Evolutionary conservation across 2,888 invertebrate species (phyloP).

Genomic region (Hirtodrosophila confusa): DNA sequence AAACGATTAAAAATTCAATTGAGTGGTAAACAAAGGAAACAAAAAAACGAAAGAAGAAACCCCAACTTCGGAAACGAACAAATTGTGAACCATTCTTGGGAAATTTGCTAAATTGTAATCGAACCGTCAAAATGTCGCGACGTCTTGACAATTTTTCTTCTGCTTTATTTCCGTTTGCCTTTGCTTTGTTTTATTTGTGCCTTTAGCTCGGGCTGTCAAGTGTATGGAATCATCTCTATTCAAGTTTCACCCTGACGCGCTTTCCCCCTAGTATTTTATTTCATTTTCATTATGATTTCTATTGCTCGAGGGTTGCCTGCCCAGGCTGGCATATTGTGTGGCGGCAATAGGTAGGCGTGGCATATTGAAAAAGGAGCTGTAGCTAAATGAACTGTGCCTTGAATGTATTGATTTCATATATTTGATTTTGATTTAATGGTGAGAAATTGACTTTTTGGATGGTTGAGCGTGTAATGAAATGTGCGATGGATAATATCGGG

Average conservation of each 20-base stretch:
- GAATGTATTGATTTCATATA: conserved; percentile 67
- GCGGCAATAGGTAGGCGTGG: too few relatives aligned
- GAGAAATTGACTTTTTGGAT: conserved; percentile 46
- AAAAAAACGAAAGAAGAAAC: conserved; percentile 1
- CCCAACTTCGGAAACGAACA: conserved; percentile 21
- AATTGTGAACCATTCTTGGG: conserved; percentile 34
- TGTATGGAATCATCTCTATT: conserved; percentile 41
- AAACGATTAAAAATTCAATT: conserved; percentile 81
- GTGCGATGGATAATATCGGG: neutral
- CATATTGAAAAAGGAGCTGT: conserved; percentile 1
- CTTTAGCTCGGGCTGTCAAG: conserved; percentile 42
- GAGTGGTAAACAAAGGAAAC: conserved; percentile 65
- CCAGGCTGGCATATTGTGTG: conserved; percentile 4
- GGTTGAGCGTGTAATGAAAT: conserved; percentile 21
- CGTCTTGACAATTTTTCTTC: conserved; percentile 20
- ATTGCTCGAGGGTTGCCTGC: conserved; percentile 29
- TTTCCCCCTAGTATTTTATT: conserved; percentile 40
- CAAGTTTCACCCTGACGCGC: conserved; percentile 9
- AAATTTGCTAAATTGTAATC: conserved; percentile 70
- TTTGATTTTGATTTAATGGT: conserved; percentile 68
- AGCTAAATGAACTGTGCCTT: conserved; percentile 51
- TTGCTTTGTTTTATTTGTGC: conserved; percentile 49
- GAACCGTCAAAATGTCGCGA: conserved; percentile 46
- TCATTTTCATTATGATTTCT: conserved; percentile 64
- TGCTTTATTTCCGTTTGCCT: conserved; percentile 4